phyloP scores from a whole-genome alignment of 2,113 vertebrate genomes.

The Megaptera novaeangliae region DNA sequence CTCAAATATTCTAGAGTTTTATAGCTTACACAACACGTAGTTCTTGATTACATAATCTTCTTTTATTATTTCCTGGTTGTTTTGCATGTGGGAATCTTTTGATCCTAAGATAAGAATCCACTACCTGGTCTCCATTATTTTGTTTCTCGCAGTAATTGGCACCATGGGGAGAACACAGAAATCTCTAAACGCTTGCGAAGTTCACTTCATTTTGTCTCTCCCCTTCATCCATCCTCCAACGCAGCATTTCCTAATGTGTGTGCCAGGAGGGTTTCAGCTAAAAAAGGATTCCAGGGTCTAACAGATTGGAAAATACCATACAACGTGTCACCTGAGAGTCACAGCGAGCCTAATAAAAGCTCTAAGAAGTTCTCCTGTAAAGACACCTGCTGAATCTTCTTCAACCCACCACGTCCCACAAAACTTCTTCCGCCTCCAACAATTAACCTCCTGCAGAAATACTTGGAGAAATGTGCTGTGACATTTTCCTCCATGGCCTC shows the following conservation, averaged over 20 bases:
- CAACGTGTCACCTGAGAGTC: neutral
- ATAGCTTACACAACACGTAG: neutral
- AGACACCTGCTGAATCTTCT: neutral
- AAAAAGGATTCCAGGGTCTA: neutral
- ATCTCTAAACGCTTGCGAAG: neutral
- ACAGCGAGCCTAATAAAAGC: neutral
- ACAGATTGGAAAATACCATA: neutral
- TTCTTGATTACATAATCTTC: neutral
- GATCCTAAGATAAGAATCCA: neutral
- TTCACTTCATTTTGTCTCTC: neutral
- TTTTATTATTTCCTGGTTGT: neutral
- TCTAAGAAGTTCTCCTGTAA: neutral
- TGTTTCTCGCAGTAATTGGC: neutral
- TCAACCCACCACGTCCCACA: neutral
- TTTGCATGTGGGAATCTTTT: neutral
- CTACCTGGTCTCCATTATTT: neutral
- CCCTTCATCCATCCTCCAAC: neutral
- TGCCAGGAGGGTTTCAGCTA: neutral
- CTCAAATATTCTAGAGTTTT: neutral
- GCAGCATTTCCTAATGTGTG: neutral
- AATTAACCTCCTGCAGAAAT: neutral
- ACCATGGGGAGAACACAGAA: neutral
- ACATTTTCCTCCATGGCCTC: neutral
- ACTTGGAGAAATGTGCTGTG: neutral
- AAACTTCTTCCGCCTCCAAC: neutral